These are phyloP conservation scores for Semicossyphus pulcher DNA, from an alignment of 2,113 vertebrate genomes.

Conservation along the genomic window DNA sequence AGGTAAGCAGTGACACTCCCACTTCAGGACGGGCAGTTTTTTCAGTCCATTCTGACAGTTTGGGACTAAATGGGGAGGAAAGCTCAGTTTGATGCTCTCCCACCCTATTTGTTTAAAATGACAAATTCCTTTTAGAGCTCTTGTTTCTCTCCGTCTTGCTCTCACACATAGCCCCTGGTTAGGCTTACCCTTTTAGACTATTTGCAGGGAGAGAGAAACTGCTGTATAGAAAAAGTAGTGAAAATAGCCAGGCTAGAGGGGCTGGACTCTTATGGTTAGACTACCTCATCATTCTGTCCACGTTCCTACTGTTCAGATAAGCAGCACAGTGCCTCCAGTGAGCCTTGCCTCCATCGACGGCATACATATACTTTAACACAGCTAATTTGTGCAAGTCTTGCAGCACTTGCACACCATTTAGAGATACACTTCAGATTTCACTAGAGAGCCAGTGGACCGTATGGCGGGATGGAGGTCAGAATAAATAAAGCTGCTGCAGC, in stretches of 20 bases:
- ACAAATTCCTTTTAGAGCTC: conserved; percentile 72
- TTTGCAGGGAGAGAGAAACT: conserved; percentile 61
- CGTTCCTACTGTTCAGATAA: conserved; percentile 81
- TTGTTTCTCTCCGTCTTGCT: conserved; percentile 63
- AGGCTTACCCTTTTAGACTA: conserved; percentile 79
- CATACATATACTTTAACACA: conserved; percentile 74
- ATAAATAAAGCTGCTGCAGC: conserved; percentile 65
- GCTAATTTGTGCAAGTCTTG: conserved; percentile 80
- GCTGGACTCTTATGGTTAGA: conserved; percentile 61
- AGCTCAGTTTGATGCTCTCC: conserved; percentile 62
- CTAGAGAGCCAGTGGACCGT: conserved; percentile 57
- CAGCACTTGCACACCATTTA: conserved; percentile 79
- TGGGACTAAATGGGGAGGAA: conserved; percentile 39
- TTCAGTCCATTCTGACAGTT: conserved; percentile 49
- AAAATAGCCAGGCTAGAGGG: conserved; percentile 62
- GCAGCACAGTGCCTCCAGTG: conserved; percentile 78
- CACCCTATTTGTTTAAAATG: conserved; percentile 78
- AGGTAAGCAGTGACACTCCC: conserved; percentile 58
- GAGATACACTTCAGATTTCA: conserved; percentile 80
- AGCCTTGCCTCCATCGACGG: conserved; percentile 70
- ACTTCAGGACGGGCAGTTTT: conserved; percentile 9
- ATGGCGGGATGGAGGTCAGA: conserved; percentile 59
- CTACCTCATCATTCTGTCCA: conserved; percentile 80
- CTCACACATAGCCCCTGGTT: conserved; percentile 77
- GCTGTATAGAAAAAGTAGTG: conserved; percentile 53